Evolutionary conservation across 2,797 vertebrate species (phyloP).

Genomic region (Denticeps clupeoides): DNA sequence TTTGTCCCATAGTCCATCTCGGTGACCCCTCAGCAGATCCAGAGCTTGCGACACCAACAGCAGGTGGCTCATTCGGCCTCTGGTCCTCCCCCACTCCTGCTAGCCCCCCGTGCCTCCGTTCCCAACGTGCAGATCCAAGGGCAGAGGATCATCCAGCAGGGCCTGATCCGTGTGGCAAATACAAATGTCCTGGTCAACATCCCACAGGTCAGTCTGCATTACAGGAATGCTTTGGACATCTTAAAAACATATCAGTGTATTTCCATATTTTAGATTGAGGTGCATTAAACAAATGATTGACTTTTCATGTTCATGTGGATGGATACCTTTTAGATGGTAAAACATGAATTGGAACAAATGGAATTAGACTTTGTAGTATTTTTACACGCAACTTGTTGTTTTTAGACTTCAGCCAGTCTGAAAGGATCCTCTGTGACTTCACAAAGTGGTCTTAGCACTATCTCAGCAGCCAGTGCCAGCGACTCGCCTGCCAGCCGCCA

Average conservation of each 20-base stretch:
- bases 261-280: no score
- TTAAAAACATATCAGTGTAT: no score
- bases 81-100: conserved; percentile 82
- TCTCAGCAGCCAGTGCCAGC: conserved; percentile 48
- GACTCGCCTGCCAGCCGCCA: conserved; percentile 90
- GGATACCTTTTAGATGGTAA: no score
- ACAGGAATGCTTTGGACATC: no score
- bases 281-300: no score
- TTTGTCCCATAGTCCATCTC: conserved; percentile 44
- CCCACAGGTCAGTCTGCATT: conserved; percentile 73
- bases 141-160: conserved; percentile 94
- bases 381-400: no score
- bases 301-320: no score
- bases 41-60: conserved; percentile 65
- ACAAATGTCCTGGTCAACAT: conserved; percentile 86
- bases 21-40: conserved; percentile 78
- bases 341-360: no score
- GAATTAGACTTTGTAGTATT: no score
- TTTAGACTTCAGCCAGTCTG: conserved; percentile 70
- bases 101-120: conserved; percentile 82
- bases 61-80: conserved; percentile 84
- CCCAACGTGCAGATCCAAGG: conserved; percentile 93
- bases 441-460: conserved; percentile 49
- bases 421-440: conserved; percentile 69
- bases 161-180: conserved; percentile 88